Evolutionary conservation across 2,113 vertebrate species (phyloP), one percentile per base, ranked within the genome.

Genomic region (Odocoileus hemionus): DNA sequence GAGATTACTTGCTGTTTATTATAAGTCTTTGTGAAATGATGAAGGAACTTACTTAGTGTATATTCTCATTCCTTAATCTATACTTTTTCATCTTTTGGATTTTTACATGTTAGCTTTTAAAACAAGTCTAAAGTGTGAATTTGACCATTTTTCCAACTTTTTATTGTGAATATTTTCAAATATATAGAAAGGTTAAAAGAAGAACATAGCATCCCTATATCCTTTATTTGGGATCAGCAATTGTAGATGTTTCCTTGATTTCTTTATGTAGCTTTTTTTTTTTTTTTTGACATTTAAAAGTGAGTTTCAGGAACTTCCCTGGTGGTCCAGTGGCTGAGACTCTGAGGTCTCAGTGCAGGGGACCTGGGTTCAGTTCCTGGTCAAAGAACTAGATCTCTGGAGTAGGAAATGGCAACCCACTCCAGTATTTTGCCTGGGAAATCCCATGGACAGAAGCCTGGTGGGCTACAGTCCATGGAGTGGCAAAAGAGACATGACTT

Each of bases 181-280:
- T 17, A 33, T 80, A n/a, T 0, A 33, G 17, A 80, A 80, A 50
- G 16, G 15, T 80, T 50, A 50, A 80, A 50, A 80, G 47, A 52
- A 52, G 10, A 52, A 47, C 30, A 70, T 25, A 23, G 8, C 60
- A 89, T 16, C 54, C 36, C 10, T 60, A 4, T 91, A 54, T 60
- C 45, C 61, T 90, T 78, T 47, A 64, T 7, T 14, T 78, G 26
- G 61, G 5, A 36, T 60, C 19, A 52, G n/a, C 21, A 96, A 17
- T 96, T 89, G 54, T 96, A 76, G 79, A 19, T 89, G 50, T 70
- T 91, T 86, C 8, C 54, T 94, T 94, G 25, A 76, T 94, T 26
- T 45, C 23, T 91, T 87, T 45, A 43, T 91, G 16, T 86, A 36
- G 33, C 4, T 43, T 36, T 21, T 82, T 39, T 94, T 88, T 57